A percentile compares a stretch with the other conserved stretches of the same genome.
Conservation (phyloP, 2,888 invertebrate genomes). For the Temnothorax ravouxi region DNA sequence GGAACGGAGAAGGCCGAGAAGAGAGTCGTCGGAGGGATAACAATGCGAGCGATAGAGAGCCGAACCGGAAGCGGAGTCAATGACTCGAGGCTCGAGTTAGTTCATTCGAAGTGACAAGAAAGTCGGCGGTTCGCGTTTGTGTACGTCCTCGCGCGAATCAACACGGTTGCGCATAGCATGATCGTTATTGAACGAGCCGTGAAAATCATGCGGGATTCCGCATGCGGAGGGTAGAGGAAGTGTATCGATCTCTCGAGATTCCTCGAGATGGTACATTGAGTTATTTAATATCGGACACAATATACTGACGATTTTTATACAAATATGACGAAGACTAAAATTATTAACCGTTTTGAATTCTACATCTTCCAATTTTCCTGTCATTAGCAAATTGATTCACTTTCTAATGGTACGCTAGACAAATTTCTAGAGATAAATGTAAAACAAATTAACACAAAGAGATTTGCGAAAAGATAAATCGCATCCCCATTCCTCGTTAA, state of each 20-base stretch:
- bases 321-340: background rate
- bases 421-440: background rate
- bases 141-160: conserved; percentile 56
- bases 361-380: background rate
- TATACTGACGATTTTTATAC: background rate
- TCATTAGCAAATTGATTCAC: background rate
- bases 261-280: background rate
- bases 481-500: background rate
- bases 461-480: background rate
- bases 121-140: conserved; percentile 59
- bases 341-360: background rate
- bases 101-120: conserved; percentile 78
- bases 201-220: conserved; percentile 58
- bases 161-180: conserved; percentile 40
- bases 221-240: background rate
- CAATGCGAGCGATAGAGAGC: conserved; percentile 78
- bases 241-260: conserved; percentile 5
- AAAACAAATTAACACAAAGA: background rate
- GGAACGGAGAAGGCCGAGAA: conserved; percentile 55
- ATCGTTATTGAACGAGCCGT: conserved; percentile 60
- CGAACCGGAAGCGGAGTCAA: conserved; percentile 83
- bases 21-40: conserved; percentile 70
- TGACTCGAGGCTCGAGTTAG: conserved; percentile 78
- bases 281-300: background rate
- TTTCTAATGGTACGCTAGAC: background rate